Base-by-base conservation (phyloP, 1,140 invertebrate genomes). In the Macrotrachela quadricornifera region DNA sequence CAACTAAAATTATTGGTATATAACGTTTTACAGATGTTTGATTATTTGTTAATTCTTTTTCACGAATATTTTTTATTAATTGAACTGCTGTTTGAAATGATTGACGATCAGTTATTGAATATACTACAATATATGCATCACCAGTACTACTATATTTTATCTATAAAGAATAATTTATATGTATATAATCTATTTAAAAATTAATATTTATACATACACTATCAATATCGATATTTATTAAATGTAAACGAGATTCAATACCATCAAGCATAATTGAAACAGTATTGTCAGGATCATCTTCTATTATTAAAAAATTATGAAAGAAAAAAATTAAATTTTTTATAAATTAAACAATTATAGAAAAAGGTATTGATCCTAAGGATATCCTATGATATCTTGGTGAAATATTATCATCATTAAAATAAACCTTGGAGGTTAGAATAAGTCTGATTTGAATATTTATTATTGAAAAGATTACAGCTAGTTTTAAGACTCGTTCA, bases 41-140 rank as follows among this genome's bases (percentile, higher is more conserved):
- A 30, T 30, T 30, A 30, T 30, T 8, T 8, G 21, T 30, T 30
- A 8, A 4, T 30, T 30, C 21, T 30, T 30, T 30, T 30, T 30
- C 21, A 30, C 51, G 18, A 16, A 53, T 47, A 10, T 21, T 16
- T 47, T 53, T 53, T 15, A 53, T 37, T 12, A 53, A 11, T 53
- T 53, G 44, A 37, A 41, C 12, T 14, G 51, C 44, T 47, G 36
- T 39, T 15, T 46, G 18, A 48, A 53, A 53, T 10, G 44, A 46
- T 16, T 44, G 30, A 36, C 40, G 42, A 21, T 53, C 51, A 15
- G 41, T 38, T 30, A 53, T 53, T 15, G 51, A 53, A 43, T 53
- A 53, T n/a, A 53, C 51, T 14, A 53, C 30, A 9, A 53, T 43
- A 47, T 38, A 53, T 39, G 51, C 51, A 48, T 53, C 49, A 37